These are phyloP conservation scores for Aplysina aerophoba DNA, from an alignment of 37 sponge, comb jelly and placozoan genomes.

Conservation along the genomic window DNA sequence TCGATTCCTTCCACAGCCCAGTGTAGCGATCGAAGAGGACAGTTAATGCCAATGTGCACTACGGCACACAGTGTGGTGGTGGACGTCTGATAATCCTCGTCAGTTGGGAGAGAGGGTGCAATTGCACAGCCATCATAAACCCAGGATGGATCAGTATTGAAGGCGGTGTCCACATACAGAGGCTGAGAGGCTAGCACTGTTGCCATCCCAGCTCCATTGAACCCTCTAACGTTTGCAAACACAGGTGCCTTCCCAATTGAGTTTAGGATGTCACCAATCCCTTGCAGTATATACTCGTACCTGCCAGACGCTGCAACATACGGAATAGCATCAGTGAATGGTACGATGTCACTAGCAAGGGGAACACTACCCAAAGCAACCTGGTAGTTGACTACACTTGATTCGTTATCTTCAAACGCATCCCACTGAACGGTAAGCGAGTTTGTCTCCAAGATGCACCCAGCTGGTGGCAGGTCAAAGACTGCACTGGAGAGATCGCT, in stretches of 20 bases:
- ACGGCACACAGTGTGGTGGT: constrained; percentile 38
- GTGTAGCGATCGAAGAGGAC: constrained; percentile 47
- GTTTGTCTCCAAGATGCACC: constrained; percentile 60
- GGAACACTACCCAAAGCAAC: constrained; percentile 50
- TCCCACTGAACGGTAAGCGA: constrained; percentile 35
- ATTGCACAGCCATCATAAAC: constrained; percentile 64
- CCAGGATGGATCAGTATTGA: constrained; percentile 42
- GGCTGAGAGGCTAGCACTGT: constrained; percentile 33
- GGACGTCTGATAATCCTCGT: constrained; percentile 62
- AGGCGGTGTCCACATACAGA: constrained; percentile 48
- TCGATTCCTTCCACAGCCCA: constrained; percentile 75
- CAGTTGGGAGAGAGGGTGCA: constrained; percentile 5
- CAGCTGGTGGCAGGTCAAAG: constrained; percentile 1
- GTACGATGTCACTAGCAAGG: constrained; percentile 45
- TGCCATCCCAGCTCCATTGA: constrained; percentile 26
- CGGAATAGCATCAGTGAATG: constrained; percentile 31
- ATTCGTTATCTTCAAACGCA: constrained; percentile 40
- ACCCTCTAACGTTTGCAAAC: constrained; percentile 58
- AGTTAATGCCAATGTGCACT: constrained; percentile 51
- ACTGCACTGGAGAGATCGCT: background rate
- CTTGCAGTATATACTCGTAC: background rate
- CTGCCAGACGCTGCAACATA: background rate
- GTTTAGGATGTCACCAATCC: constrained; percentile 19
- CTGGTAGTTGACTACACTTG: constrained; percentile 32
- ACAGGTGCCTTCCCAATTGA: constrained; percentile 6